A percentile compares a stretch with the other conserved stretches of the same genome.
These are phyloP conservation scores for Pelecanoides urinatrix DNA, from an alignment of 2,113 vertebrate genomes.

Conservation along the genomic window DNA sequence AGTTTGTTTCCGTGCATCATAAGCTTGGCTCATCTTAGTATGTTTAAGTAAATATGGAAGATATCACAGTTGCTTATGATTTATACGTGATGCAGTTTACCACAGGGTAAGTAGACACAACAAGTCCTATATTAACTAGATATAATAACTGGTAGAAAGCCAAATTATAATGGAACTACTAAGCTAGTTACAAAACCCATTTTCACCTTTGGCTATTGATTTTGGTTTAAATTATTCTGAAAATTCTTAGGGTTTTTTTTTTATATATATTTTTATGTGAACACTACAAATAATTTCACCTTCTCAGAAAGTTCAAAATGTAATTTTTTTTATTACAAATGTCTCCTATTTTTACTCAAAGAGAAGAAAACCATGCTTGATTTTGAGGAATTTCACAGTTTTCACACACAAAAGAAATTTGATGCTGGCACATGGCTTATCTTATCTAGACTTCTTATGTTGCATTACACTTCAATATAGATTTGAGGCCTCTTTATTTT, in stretches of 20 bases:
- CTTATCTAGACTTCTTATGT: background rate
- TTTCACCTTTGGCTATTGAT: background rate
- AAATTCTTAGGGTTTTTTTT: background rate
- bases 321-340: background rate
- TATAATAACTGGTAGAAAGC: background rate
- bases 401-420: background rate
- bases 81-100: background rate
- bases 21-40: background rate
- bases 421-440: background rate
- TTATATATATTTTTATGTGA: background rate
- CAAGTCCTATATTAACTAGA: background rate
- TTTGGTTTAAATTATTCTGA: background rate
- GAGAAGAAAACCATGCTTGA: background rate
- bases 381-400: background rate
- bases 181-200: background rate
- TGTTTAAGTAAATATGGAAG: background rate
- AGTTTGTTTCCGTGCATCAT: too few relatives aligned
- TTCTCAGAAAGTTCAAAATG: background rate
- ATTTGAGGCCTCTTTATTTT: background rate
- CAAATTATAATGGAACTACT: background rate
- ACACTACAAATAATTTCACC: background rate
- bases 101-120: background rate
- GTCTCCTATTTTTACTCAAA: background rate
- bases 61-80: background rate
- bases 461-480: background rate